These are phyloP conservation scores for Aleiodes alternator DNA, from an alignment of 2,888 invertebrate genomes.

Conservation along the genomic window DNA sequence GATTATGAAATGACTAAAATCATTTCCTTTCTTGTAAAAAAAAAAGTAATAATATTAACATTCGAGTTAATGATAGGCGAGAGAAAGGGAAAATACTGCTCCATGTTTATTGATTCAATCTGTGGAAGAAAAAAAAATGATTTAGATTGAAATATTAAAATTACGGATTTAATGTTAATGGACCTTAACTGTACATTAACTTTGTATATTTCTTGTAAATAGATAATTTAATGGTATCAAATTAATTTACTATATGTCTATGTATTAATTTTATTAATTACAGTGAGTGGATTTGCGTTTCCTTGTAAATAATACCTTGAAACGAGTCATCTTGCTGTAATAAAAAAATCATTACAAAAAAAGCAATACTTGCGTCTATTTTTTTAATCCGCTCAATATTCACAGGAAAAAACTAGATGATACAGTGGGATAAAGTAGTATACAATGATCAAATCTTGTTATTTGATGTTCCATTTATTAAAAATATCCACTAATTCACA, in stretches of 20 bases:
- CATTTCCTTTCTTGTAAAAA: conserved; percentile 35
- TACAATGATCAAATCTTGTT: conserved; percentile 41
- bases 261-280: conserved; percentile 60
- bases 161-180: conserved; percentile 55
- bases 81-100: conserved; percentile 9
- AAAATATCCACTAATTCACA: conserved; percentile 74
- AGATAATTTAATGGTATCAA: conserved; percentile 59
- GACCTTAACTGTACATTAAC: conserved; percentile 59
- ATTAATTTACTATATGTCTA: conserved; percentile 60
- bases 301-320: conserved; percentile 58
- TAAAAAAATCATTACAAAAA: conserved; percentile 57
- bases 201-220: conserved; percentile 63
- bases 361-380: background rate
- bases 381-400: background rate
- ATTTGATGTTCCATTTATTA: conserved; percentile 74
- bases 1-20: conserved; percentile 40
- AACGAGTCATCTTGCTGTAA: conserved; percentile 60
- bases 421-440: conserved; percentile 3
- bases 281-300: conserved; percentile 57
- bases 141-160: conserved; percentile 18
- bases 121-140: background rate
- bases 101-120: conserved; percentile 24
- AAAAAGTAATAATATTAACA: conserved; percentile 23
- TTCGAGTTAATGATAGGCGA: background rate
- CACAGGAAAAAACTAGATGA: background rate